Conservation (phyloP, 2,797 vertebrate species). For the Tangara arthus region DNA sequence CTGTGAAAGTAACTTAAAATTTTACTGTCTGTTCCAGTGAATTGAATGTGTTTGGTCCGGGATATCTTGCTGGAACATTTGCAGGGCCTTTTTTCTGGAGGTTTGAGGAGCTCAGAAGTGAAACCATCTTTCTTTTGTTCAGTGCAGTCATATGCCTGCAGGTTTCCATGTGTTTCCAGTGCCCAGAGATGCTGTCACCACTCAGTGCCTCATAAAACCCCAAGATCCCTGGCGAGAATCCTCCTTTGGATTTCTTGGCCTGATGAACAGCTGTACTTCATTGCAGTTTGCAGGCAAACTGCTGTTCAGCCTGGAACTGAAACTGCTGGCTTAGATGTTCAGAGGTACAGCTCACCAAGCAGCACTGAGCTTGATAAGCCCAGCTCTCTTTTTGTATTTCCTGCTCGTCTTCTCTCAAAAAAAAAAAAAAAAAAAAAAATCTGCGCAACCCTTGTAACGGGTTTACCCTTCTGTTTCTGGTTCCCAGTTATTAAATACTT, state of each 20-base stretch:
- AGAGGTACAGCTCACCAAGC: neutral
- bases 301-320: neutral
- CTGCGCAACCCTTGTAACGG: neutral
- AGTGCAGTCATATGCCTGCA: neutral
- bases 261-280: neutral
- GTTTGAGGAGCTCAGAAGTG: neutral
- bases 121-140: conserved; percentile 31
- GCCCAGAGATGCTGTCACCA: conserved; percentile 9
- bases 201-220: conserved; percentile 6
- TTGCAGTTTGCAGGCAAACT: neutral
- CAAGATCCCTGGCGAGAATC: neutral
- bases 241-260: neutral
- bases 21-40: conserved; percentile 52
- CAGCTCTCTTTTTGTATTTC: neutral
- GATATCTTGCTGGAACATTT: conserved; percentile 42
- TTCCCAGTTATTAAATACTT: neutral
- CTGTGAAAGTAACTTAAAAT: conserved; percentile 60
- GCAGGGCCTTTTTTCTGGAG: conserved; percentile 1
- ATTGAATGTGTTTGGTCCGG: neutral
- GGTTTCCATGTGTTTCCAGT: neutral
- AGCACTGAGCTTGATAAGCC: neutral
- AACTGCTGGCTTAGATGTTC: neutral
- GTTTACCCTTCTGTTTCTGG: neutral
- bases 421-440: neutral
- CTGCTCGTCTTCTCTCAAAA: neutral